These are phyloP conservation scores for Agonopterix subpropinquella DNA, from an alignment of 2,888 invertebrate species.

Conservation along the genomic window DNA sequence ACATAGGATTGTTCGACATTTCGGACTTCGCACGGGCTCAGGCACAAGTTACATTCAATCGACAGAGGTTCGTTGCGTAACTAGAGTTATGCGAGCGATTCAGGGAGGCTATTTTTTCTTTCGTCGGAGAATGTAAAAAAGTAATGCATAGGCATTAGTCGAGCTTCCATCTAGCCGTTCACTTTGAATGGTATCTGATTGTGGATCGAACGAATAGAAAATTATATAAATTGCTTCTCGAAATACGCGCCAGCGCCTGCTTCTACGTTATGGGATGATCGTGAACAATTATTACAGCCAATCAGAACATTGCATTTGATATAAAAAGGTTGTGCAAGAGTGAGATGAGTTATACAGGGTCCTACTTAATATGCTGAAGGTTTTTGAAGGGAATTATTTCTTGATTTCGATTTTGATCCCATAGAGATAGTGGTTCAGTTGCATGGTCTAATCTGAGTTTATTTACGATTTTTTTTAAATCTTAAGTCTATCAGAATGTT, in stretches of 20 bases:
- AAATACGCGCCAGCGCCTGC: constrained; percentile 31
- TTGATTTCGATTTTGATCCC: no score
- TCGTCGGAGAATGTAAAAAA: constrained; percentile 39
- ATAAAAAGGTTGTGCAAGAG: no score
- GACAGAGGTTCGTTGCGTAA: constrained; percentile 34
- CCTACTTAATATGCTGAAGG: no score
- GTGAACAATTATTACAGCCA: constrained; percentile 41
- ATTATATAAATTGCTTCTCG: constrained; percentile 61
- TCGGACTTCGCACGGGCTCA: constrained; percentile 27
- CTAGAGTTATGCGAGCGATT: constrained; percentile 14
- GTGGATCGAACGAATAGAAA: constrained; percentile 53
- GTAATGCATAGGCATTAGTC: constrained; percentile 51
- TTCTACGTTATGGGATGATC: constrained; percentile 30
- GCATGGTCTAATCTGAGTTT: no score
- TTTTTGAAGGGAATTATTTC: no score
- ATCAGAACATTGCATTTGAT: constrained; percentile 11
- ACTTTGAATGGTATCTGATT: constrained; percentile 51
- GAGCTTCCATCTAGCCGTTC: constrained; percentile 41
- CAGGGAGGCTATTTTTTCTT: constrained; percentile 25
- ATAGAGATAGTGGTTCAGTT: no score
- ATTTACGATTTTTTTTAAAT: no score
- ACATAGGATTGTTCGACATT: constrained; percentile 30
- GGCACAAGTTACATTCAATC: constrained; percentile 19
- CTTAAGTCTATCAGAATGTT: no score
- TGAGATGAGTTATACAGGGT: no score